Evolutionary conservation across 2,888 invertebrate genomes (phyloP).

Genomic region (Teleogryllus oceanicus): DNA sequence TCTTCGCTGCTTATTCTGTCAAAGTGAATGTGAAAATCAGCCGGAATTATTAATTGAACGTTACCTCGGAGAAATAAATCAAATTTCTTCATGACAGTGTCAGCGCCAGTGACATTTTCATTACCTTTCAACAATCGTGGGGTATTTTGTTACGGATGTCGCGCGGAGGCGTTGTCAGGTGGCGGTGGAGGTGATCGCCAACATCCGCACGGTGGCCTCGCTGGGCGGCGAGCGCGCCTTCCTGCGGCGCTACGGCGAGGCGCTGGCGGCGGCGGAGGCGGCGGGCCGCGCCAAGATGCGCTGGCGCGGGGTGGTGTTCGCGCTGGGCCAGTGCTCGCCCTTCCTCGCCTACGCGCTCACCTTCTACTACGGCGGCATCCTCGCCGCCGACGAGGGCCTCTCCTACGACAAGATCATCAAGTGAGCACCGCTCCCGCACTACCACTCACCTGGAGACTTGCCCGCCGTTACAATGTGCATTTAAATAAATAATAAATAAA

Average conservation of each 20-base stretch:
- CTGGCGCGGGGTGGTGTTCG: conserved; percentile 66
- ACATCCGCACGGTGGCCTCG: conserved; percentile 68
- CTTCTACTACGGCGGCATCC: conserved; percentile 67
- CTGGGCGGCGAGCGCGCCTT: conserved; percentile 62
- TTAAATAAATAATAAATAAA: too few species aligned
- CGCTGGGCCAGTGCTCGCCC: conserved; percentile 66
- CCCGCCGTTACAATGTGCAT: too few species aligned
- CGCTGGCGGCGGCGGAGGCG: conserved; percentile 52
- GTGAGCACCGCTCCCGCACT: conserved; percentile 44
- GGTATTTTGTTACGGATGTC: too few species aligned
- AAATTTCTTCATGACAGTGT: too few species aligned
- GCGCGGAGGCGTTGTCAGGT: conserved; percentile 45
- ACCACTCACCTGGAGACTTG: too few species aligned
- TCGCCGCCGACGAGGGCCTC: conserved; percentile 61
- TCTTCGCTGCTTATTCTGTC: too few species aligned
- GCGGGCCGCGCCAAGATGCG: conserved; percentile 55
- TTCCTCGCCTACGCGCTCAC: conserved; percentile 69
- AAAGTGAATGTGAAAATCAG: too few species aligned
- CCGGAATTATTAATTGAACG: too few species aligned
- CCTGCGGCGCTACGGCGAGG: conserved; percentile 56
- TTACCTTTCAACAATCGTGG: too few species aligned
- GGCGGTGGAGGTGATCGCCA: conserved; percentile 69
- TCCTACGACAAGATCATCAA: conserved; percentile 67
- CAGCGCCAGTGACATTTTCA: too few species aligned
- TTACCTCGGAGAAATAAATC: too few species aligned